Conservation (phyloP, 2,888 invertebrate species). For the Trachelus tabidus region DNA sequence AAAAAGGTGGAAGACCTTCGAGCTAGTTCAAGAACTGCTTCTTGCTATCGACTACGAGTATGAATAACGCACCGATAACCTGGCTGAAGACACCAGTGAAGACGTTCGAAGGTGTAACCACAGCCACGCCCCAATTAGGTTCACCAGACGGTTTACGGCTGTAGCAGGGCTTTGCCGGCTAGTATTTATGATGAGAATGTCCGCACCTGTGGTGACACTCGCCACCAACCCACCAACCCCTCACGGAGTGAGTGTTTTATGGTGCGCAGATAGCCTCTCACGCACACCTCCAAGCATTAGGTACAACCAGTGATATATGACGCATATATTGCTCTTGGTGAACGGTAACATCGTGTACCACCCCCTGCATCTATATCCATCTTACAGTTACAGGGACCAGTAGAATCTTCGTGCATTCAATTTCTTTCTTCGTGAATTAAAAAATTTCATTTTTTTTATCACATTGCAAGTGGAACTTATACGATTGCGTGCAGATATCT, state of each 20-base stretch:
- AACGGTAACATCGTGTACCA: constrained; percentile 20
- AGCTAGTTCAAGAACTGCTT: not conserved
- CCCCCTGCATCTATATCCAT: not conserved
- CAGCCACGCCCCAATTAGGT: constrained; percentile 64
- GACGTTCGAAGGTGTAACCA: constrained; percentile 48
- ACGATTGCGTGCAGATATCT: not conserved
- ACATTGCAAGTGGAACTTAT: not conserved
- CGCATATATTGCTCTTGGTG: constrained; percentile 45
- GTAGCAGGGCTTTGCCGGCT: constrained; percentile 30
- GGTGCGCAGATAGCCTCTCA: constrained; percentile 56
- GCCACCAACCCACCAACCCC: constrained; percentile 44
- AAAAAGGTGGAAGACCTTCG: not conserved
- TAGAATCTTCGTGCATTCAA: not conserved
- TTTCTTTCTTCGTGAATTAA: not conserved
- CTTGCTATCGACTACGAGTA: not conserved
- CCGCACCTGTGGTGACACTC: constrained; percentile 64
- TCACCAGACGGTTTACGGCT: constrained; percentile 52
- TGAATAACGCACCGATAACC: constrained; percentile 1
- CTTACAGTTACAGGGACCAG: not conserved
- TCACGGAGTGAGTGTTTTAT: constrained; percentile 50
- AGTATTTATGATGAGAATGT: constrained; percentile 64
- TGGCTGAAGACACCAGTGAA: not conserved
- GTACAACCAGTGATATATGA: constrained; percentile 55
- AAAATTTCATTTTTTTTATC: not conserved
- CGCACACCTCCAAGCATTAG: constrained; percentile 55